phyloP scores from a whole-genome alignment of 2,113 vertebrate species.

The Caranx melampygus region DNA sequence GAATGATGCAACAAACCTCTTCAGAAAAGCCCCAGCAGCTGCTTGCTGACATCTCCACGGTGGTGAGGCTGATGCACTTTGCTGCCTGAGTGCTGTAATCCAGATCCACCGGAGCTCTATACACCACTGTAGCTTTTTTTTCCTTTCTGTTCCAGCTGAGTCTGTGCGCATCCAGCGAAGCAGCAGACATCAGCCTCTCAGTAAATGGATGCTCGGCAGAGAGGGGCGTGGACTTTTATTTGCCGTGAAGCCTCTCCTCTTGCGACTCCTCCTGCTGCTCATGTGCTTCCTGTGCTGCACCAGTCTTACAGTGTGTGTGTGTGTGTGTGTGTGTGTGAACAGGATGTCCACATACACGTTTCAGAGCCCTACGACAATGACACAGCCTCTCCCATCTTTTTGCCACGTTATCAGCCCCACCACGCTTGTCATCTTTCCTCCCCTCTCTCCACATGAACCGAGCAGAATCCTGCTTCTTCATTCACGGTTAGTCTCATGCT shows the following conservation, averaged over 20 bases:
- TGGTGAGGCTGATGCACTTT: conserved; percentile 9
- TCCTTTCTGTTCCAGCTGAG: conserved; percentile 49
- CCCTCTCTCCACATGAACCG: conserved; percentile 40
- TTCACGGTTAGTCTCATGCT: conserved; percentile 19
- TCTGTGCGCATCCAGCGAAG: conserved; percentile 45
- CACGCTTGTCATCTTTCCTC: conserved; percentile 21
- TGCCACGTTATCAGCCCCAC: conserved; percentile 51
- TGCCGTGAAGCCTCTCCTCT: conserved; percentile 48
- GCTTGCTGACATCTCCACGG: conserved; percentile 8
- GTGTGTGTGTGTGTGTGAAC: conserved; percentile 19
- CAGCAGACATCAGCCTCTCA: conserved; percentile 61
- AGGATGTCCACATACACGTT: conserved; percentile 18
- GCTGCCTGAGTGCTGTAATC: conserved; percentile 33
- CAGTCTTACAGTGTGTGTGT: conserved; percentile 22
- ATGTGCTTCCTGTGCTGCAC: conserved; percentile 63
- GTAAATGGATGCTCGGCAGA: conserved; percentile 75
- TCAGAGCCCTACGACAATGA: conserved; percentile 45
- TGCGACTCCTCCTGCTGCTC: conserved; percentile 64
- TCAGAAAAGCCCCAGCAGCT: conserved; percentile 19
- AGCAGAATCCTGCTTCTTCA: conserved; percentile 12
- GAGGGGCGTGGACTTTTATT: conserved; percentile 70
- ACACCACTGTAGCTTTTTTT: neutral
- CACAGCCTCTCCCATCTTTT: conserved; percentile 56
- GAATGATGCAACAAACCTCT: conserved; percentile 26
- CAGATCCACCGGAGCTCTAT: conserved; percentile 33